Conservation (phyloP, 1,140 invertebrate genomes). For the Camponotus floridanus region DNA sequence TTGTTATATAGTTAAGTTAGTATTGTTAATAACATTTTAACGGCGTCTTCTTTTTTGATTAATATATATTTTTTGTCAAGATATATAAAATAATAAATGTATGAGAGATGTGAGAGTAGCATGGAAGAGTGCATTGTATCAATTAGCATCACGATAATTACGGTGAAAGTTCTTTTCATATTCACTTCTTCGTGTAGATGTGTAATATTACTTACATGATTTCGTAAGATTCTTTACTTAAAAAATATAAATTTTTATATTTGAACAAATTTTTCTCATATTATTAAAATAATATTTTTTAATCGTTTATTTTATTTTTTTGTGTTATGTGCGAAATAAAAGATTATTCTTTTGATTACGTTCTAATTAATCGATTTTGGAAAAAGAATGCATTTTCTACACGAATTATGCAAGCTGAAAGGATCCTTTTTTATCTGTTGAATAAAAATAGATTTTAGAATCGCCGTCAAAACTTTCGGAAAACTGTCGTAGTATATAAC, state of each 20-base stretch:
- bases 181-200: neutral
- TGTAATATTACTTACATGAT: neutral
- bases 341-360: neutral
- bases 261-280: slow-evolving; percentile 44
- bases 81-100: neutral
- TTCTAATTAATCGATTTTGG: neutral
- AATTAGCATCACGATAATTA: slow-evolving; percentile 26
- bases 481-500: neutral
- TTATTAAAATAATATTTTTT: neutral
- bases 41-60: neutral
- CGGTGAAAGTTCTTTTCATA: slow-evolving; percentile 65
- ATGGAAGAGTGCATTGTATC: neutral
- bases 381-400: neutral
- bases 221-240: neutral
- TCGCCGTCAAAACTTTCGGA: neutral
- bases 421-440: neutral
- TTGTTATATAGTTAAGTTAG: too few species aligned
- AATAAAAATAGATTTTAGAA: slow-evolving; percentile 12
- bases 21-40: neutral
- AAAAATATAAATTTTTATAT: slow-evolving; percentile 20
- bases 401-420: neutral
- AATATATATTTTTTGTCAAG: neutral
- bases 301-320: neutral
- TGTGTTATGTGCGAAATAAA: neutral
- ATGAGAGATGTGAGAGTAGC: neutral